Evolutionary conservation across 2,888 invertebrate species (phyloP).

Genomic region (Mantis religiosa): DNA sequence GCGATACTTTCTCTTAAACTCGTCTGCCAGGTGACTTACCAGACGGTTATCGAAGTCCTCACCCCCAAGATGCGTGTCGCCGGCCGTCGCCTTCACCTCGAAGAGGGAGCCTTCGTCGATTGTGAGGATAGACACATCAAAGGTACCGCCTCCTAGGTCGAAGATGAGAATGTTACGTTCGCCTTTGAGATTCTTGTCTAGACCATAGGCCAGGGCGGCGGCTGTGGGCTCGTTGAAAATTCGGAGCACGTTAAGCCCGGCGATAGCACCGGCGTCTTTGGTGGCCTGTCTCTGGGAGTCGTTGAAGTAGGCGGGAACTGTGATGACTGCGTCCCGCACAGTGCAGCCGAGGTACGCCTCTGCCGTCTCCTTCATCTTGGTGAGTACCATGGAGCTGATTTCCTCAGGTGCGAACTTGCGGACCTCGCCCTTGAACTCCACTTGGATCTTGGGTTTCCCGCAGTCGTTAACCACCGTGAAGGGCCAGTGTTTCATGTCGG

Average conservation of each 20-base stretch:
- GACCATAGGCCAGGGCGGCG: slow-evolving; percentile 80
- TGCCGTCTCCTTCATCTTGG: slow-evolving; percentile 90
- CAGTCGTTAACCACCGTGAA: slow-evolving; percentile 79
- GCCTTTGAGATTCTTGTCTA: slow-evolving; percentile 63
- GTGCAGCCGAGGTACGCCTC: slow-evolving; percentile 82
- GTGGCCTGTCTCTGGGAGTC: slow-evolving; percentile 89
- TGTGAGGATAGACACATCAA: slow-evolving; percentile 91
- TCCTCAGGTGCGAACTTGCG: slow-evolving; percentile 90
- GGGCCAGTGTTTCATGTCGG: slow-evolving; percentile 92
- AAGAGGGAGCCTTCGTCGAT: slow-evolving; percentile 84
- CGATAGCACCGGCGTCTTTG: slow-evolving; percentile 83
- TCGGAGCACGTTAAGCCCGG: slow-evolving; percentile 80
- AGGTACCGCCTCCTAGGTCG: slow-evolving; percentile 85
- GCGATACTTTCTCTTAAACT: slow-evolving; percentile 90
- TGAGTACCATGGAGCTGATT: slow-evolving; percentile 87
- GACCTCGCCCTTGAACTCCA: slow-evolving; percentile 80
- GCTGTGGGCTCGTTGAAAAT: slow-evolving; percentile 91
- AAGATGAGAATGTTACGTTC: slow-evolving; percentile 80
- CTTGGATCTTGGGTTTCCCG: slow-evolving; percentile 77
- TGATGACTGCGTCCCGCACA: slow-evolving; percentile 82
- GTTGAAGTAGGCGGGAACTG: slow-evolving; percentile 88
- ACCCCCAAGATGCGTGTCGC: slow-evolving; percentile 90
- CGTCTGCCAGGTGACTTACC: slow-evolving; percentile 84
- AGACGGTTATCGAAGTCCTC: slow-evolving; percentile 91
- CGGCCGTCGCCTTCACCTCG: slow-evolving; percentile 93